Percentiles rank a stretch among this genome's conserved stretches.
Conservation (phyloP, 2,113 vertebrate genomes). For the Hemibagrus wyckioides region DNA sequence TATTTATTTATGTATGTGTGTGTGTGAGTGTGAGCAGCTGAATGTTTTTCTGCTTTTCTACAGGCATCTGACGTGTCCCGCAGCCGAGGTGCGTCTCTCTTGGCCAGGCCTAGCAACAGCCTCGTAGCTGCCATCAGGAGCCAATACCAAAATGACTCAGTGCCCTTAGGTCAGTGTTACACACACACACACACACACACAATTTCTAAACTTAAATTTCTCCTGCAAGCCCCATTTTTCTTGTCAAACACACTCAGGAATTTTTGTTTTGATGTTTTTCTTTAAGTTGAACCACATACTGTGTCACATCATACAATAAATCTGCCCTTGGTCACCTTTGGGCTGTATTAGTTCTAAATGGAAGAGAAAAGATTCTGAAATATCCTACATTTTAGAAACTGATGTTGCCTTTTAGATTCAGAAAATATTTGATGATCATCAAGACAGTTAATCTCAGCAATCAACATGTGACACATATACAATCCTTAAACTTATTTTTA, state of each 20-base stretch:
- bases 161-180: conserved; percentile 75
- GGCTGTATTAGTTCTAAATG: neutral
- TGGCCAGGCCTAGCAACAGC: conserved; percentile 85
- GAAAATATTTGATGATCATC: neutral
- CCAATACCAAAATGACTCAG: conserved; percentile 83
- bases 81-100: conserved; percentile 85
- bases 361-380: neutral
- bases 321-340: neutral
- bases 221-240: neutral
- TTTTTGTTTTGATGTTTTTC: neutral
- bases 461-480: neutral
- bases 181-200: conserved; percentile 3
- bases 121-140: conserved; percentile 88
- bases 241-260: neutral
- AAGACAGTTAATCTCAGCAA: neutral
- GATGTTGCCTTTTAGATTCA: neutral
- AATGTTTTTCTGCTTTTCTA: conserved; percentile 25
- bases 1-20: neutral
- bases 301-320: neutral
- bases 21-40: neutral
- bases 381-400: neutral
- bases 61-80: conserved; percentile 95
- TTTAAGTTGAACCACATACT: neutral
- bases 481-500: neutral
- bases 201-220: neutral